These are phyloP conservation scores for Papilio helenus DNA, from an alignment of 1,140 invertebrate genomes.

Conservation along the genomic window DNA sequence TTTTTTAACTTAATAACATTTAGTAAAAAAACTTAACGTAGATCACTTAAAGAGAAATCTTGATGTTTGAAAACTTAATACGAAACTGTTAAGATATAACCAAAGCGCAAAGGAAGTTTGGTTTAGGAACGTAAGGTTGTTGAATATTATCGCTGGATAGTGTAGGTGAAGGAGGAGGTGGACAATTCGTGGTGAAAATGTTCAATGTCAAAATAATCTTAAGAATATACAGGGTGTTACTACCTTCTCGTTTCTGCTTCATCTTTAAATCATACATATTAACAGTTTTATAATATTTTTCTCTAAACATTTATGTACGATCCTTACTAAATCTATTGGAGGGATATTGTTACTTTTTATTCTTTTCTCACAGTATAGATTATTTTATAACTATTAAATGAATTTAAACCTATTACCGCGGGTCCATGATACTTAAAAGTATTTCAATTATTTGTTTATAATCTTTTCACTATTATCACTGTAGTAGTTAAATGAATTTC, in stretches of 20 bases:
- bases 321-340: conserved; percentile 8
- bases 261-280: conserved; percentile 6
- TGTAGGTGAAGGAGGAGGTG: neutral
- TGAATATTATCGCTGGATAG: conserved; percentile 40
- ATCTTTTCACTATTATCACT: conserved; percentile 30
- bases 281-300: neutral
- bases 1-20: no score
- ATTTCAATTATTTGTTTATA: conserved; percentile 28
- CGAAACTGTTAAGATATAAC: conserved; percentile 24
- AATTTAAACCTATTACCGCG: conserved; percentile 20
- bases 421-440: conserved; percentile 28
- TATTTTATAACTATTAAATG: neutral
- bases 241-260: conserved; percentile 53
- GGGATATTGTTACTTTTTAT: conserved; percentile 13
- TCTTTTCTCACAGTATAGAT: neutral
- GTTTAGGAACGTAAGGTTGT: conserved; percentile 30
- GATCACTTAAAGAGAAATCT: neutral
- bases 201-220: conserved; percentile 51
- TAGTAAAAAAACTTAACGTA: neutral
- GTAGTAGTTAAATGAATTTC: conserved; percentile 44
- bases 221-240: conserved; percentile 68
- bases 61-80: neutral
- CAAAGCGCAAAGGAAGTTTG: conserved; percentile 18
- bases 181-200: conserved; percentile 31
- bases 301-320: neutral